Conservation (phyloP, 2,797 vertebrate genomes). For the Sandelia bainsii region DNA sequence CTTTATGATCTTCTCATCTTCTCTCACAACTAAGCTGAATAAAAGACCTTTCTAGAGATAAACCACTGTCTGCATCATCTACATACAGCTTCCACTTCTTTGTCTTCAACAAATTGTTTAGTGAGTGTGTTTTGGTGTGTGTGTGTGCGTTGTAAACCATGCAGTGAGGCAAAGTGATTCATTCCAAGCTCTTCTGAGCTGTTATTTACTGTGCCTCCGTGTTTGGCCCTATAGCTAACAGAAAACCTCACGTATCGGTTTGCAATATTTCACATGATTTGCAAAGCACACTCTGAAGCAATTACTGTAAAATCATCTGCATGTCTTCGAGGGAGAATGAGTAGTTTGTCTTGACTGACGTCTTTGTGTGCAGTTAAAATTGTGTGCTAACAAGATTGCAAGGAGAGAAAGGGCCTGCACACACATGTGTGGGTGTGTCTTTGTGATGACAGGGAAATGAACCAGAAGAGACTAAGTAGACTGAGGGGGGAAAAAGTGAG, state of each 20-base stretch:
- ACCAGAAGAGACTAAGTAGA: constrained; percentile 42
- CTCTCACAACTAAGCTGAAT: neutral
- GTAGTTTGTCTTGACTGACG: constrained; percentile 24
- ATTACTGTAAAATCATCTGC: constrained; percentile 44
- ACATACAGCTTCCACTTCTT: constrained; percentile 25
- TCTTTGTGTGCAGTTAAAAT: constrained; percentile 16
- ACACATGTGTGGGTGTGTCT: constrained; percentile 10
- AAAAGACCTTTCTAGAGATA: constrained; percentile 13
- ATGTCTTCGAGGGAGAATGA: constrained; percentile 11
- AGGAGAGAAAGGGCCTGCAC: neutral
- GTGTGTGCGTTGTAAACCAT: constrained; percentile 24
- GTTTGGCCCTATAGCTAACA: constrained; percentile 28
- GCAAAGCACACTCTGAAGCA: constrained; percentile 22
- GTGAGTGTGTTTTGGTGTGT: constrained; percentile 40
- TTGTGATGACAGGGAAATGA: constrained; percentile 50
- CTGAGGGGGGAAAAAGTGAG: constrained; percentile 42
- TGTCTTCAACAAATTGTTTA: constrained; percentile 40
- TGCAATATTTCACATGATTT: constrained; percentile 51
- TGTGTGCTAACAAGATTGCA: constrained; percentile 15
- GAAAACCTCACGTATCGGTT: constrained; percentile 31
- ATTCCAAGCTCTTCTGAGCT: constrained; percentile 22
- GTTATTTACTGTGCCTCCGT: constrained; percentile 39
- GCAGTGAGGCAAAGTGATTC: constrained; percentile 24
- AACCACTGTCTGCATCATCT: constrained; percentile 21
- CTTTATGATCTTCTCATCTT: neutral